Base-by-base conservation (phyloP, 53 echinoderm and acorn worm genomes). In the Arbacia lixula region DNA sequence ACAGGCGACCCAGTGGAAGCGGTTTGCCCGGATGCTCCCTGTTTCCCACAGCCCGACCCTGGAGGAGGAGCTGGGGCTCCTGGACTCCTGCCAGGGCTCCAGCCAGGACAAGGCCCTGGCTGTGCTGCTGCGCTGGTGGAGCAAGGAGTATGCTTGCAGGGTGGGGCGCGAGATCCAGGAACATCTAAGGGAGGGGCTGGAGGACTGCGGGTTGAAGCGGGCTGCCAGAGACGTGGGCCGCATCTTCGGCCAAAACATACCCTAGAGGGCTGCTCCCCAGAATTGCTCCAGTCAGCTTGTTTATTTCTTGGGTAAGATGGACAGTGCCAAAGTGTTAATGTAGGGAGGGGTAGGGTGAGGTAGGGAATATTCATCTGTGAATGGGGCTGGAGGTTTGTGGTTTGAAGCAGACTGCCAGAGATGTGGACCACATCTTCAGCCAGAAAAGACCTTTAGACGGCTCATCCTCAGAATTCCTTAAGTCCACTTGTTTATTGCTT, bases 301-400 rank as follows among this genome's bases (percentile, higher is more conserved):
- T n/a, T n/a, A n/a, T n/a, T n/a, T n/a, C n/a, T n/a, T n/a, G n/a
- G n/a, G n/a, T n/a, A n/a, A n/a, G n/a, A n/a, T n/a, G n/a, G n/a
- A n/a, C n/a, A n/a, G n/a, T 78, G 58, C 24, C 27, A 60, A 2
- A 19, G 11, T 27, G 77, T 31, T 5, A 51, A 56, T 6, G 52
- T 27, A 6, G 79, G 78, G 58, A 71, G 68, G 85, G 51, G 19
- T 0, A 40, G 53, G 3, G 85, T 89, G 12, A 85, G 56, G 71
- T 43, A 71, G 50, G 89, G 85, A 10, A n/a, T n/a, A n/a, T n/a
- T n/a, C n/a, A n/a, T n/a, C n/a, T n/a, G n/a, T n/a, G n/a, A n/a
- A n/a, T n/a, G n/a, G n/a, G n/a, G n/a, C 53, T 89, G 84, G 89
- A 78, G 61, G 66, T 32, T 25, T 89, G 89, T 46, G 52, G 75